These are phyloP conservation scores for Garrulus glandarius DNA, from an alignment of 2,797 vertebrate species.

Conservation along the genomic window DNA sequence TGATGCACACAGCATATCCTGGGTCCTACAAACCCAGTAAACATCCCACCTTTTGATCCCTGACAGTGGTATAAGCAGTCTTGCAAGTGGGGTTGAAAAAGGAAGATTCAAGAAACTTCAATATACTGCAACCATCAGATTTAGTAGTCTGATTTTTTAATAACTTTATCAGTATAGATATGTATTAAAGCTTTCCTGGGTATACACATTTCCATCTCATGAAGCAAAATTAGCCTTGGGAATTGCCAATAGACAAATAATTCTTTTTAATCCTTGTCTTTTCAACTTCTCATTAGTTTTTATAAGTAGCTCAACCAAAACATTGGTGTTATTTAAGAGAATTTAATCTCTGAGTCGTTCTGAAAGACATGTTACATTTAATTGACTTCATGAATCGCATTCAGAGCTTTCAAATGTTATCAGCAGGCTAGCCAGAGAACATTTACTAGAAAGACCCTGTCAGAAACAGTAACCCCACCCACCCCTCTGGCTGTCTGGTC, in stretches of 20 bases:
- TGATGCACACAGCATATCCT: neutral
- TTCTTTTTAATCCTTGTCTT: slow-evolving; percentile 36
- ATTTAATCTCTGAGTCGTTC: slow-evolving; percentile 10
- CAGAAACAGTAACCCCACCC: neutral
- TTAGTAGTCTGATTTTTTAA: slow-evolving; percentile 18
- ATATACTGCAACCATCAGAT: neutral
- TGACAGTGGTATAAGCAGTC: neutral
- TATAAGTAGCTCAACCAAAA: slow-evolving; percentile 28
- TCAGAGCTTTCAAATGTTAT: neutral
- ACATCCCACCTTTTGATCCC: neutral
- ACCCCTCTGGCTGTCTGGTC: neutral
- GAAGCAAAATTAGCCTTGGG: slow-evolving; percentile 30
- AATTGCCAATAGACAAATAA: slow-evolving; percentile 47
- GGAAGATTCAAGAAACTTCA: neutral
- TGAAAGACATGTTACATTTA: neutral
- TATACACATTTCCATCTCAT: neutral
- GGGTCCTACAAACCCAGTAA: neutral
- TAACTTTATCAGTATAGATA: slow-evolving; percentile 11
- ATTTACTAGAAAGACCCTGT: neutral
- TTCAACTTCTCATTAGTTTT: slow-evolving; percentile 34
- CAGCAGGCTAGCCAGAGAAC: neutral
- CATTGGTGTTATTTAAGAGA: neutral
- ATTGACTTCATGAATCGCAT: neutral
- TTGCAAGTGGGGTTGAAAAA: neutral
- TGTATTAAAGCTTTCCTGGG: slow-evolving; percentile 9